Evolutionary conservation across 2,888 invertebrate species (phyloP), one percentile per base, ranked within the genome.

Genomic region (Gryllus longicercus): DNA sequence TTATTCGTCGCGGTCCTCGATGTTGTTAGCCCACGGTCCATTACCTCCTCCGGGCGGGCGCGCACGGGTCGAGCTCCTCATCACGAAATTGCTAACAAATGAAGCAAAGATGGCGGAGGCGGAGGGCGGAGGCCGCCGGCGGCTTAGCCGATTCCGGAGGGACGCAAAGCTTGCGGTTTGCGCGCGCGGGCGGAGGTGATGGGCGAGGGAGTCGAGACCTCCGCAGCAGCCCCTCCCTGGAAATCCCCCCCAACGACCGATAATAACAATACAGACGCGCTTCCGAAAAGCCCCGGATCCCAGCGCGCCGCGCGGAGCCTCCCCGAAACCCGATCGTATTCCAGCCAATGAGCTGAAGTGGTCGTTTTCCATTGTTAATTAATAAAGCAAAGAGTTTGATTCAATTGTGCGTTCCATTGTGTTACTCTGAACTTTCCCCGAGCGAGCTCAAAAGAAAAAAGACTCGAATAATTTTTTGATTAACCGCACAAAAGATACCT

Each of bases 191-290:
- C n/a, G 63, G 63, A 63, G 63, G 63, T 63, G 63, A 63, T n/a
- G 63, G n/a, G 63, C 63, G 63, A n/a, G 16, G 63, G 14, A 18
- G 63, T 5, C 16, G 63, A 16, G 63, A 63, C 14, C 14, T n/a
- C 16, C 63, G n/a, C 63, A n/a, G n/a, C 63, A n/a, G 12, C 63
- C 63, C 63, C 63, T 63, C 14, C 63, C n/a, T n/a, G n/a, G 63
- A 38, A 38, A 63, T 63, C n/a, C 63, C 12, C 63, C 63, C 16
- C 14, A 63, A 18, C 63, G 63, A 14, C 63, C 63, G n/a, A 63
- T 63, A 63, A 63, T 63, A 63, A 63, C 63, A 63, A 63, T 63
- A 63, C 63, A 63, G n/a, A 63, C 63, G 63, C 63, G 63, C n/a
- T 63, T 63, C 63, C 63, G 63, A 63, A 63, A 63, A 18, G 14